These are phyloP conservation scores for Apis dorsata DNA, from an alignment of 1,140 invertebrate species.

Conservation along the genomic window DNA sequence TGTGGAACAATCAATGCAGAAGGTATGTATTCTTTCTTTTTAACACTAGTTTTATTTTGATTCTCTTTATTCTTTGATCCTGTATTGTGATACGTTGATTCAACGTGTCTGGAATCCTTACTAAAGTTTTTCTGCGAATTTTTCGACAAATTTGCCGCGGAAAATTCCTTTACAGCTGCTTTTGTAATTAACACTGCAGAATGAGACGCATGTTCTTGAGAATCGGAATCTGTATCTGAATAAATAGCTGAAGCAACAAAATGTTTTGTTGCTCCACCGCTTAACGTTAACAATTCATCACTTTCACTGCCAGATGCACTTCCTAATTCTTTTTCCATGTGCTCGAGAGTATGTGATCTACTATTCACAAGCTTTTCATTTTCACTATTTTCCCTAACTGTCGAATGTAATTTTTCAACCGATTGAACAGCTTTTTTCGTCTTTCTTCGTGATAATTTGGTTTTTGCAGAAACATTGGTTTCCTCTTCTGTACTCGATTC, in stretches of 20 bases:
- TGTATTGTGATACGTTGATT: slow-evolving; percentile 59
- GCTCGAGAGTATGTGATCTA: slow-evolving; percentile 82
- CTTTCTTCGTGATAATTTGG: slow-evolving; percentile 68
- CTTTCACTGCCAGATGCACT: slow-evolving; percentile 85
- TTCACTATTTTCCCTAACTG: slow-evolving; percentile 71
- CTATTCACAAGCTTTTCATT: slow-evolving; percentile 69
- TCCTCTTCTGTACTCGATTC: slow-evolving; percentile 78
- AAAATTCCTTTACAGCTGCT: slow-evolving; percentile 91
- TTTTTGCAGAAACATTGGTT: slow-evolving; percentile 57
- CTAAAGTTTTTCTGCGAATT: slow-evolving; percentile 71
- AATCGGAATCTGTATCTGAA: slow-evolving; percentile 87
- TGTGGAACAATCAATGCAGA: slow-evolving; percentile 94
- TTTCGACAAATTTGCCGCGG: slow-evolving; percentile 75
- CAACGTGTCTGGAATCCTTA: slow-evolving; percentile 61
- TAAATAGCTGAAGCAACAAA: slow-evolving; percentile 84
- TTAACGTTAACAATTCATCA: slow-evolving; percentile 86
- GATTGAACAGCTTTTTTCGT: slow-evolving; percentile 72
- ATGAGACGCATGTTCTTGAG: slow-evolving; percentile 82
- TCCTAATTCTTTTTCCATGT: slow-evolving; percentile 86
- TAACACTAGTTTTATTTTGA: slow-evolving; percentile 81
- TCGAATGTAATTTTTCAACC: slow-evolving; percentile 62
- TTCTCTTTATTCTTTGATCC: slow-evolving; percentile 77
- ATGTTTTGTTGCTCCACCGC: slow-evolving; percentile 70
- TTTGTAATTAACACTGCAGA: slow-evolving; percentile 85
- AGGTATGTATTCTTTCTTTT: slow-evolving; percentile 84